Evolutionary conservation across 2,888 invertebrate species (phyloP).

Genomic region (Tholera decimalis): DNA sequence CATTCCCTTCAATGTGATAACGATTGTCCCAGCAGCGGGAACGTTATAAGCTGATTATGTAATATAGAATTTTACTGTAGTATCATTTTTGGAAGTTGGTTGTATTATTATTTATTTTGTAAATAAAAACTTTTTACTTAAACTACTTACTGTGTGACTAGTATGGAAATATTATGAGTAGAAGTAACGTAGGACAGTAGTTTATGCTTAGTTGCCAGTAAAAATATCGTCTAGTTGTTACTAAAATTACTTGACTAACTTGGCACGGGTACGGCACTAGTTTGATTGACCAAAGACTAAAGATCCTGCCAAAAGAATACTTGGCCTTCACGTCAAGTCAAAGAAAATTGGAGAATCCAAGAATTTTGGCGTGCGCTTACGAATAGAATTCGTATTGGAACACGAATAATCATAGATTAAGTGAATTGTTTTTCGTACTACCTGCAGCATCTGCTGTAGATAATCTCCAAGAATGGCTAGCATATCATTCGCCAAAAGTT

Average conservation of each 20-base stretch:
- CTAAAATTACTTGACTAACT: slow-evolving; percentile 29
- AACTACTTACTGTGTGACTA: too few relatives aligned
- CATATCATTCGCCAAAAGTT: slow-evolving; percentile 88
- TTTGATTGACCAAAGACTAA: not conserved
- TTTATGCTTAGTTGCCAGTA: not conserved
- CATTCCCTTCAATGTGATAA: too few relatives aligned
- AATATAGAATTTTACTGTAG: too few relatives aligned
- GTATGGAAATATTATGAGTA: too few relatives aligned
- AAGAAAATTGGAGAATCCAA: slow-evolving; percentile 20
- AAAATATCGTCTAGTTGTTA: not conserved
- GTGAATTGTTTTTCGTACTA: slow-evolving; percentile 19
- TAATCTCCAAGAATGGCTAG: slow-evolving; percentile 79
- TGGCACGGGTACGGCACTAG: slow-evolving; percentile 11
- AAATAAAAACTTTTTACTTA: too few relatives aligned
- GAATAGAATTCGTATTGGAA: slow-evolving; percentile 21
- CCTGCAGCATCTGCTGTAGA: slow-evolving; percentile 69
- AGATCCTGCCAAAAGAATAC: slow-evolving; percentile 10
- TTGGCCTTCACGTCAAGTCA: slow-evolving; percentile 27
- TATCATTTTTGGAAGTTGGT: too few relatives aligned
- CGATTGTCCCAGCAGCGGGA: too few relatives aligned
- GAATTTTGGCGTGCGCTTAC: slow-evolving; percentile 24
- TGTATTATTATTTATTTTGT: too few relatives aligned
- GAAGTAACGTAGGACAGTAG: too few relatives aligned
- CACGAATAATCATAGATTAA: slow-evolving; percentile 6
- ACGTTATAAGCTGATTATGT: too few relatives aligned